A percentile compares a stretch with the other conserved stretches of the same genome.
Evolutionary conservation across 2,113 vertebrate genomes (phyloP).

Genomic region (Calypte anna): DNA sequence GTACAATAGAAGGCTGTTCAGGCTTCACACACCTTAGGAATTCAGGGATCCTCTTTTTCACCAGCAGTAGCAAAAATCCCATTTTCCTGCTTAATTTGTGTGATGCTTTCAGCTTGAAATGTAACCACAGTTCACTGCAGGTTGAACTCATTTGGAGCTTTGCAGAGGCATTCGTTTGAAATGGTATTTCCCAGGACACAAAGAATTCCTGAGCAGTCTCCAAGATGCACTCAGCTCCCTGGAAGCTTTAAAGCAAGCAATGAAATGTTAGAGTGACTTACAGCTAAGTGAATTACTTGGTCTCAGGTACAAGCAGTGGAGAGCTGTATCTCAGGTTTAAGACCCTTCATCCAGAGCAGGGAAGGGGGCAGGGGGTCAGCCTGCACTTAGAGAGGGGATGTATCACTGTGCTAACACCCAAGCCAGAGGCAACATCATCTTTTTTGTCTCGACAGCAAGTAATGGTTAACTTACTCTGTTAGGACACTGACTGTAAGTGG

Average conservation of each 20-base stretch:
- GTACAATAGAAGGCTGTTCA: background rate
- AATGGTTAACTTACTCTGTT: background rate
- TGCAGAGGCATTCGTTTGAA: background rate
- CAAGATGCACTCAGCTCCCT: background rate
- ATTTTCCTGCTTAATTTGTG: constrained; percentile 25
- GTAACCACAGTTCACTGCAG: background rate
- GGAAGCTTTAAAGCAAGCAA: constrained; percentile 20
- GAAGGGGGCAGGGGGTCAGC: background rate
- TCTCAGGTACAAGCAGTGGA: background rate
- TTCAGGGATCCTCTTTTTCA: background rate
- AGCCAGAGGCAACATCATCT: background rate
- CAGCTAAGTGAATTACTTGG: background rate
- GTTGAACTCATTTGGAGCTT: background rate
- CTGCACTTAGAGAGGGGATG: background rate
- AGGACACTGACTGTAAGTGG: background rate
- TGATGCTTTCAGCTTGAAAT: constrained; percentile 10
- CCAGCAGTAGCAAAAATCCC: background rate
- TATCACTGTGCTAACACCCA: background rate
- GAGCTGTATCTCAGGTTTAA: background rate
- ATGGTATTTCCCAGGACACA: background rate
- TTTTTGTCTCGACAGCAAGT: background rate
- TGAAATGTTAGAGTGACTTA: constrained; percentile 15
- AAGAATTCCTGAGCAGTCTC: constrained; percentile 8
- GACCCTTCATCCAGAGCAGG: background rate
- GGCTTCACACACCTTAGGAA: background rate